Evolutionary conservation across 92 coral and sea anemone species (phyloP).

Genomic region (Phenganax subtilis): DNA sequence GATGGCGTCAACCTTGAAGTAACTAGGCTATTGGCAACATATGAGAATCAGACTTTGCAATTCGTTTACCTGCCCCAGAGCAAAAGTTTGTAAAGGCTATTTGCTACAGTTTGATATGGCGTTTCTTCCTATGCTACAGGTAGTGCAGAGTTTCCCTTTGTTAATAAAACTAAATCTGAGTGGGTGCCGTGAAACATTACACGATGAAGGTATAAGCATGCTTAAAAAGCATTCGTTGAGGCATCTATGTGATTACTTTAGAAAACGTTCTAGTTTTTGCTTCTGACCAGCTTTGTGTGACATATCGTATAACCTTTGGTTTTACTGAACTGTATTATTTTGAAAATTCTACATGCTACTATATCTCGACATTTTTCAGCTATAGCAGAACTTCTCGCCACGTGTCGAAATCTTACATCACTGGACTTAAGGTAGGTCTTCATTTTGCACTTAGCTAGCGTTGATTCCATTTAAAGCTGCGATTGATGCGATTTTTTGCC

Average conservation of each 20-base stretch:
- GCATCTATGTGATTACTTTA: not conserved
- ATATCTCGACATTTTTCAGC: slow-evolving; percentile 43
- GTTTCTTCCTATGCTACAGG: slow-evolving; percentile 36
- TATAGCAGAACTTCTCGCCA: slow-evolving; percentile 59
- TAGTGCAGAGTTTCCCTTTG: slow-evolving; percentile 62
- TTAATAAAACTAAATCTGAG: slow-evolving; percentile 76
- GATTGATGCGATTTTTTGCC: no score
- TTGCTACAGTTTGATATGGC: not conserved
- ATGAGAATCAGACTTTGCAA: no score
- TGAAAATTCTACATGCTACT: no score
- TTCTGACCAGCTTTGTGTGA: not conserved
- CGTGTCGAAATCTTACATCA: slow-evolving; percentile 62
- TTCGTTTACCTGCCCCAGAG: not conserved
- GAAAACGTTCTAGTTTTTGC: not conserved
- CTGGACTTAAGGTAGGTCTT: slow-evolving; percentile 72
- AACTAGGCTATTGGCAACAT: no score
- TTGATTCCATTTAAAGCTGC: no score
- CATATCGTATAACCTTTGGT: not conserved
- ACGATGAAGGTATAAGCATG: slow-evolving; percentile 66
- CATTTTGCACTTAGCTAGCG: no score
- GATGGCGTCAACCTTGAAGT: no score
- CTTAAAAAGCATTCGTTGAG: not conserved
- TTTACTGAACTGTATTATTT: no score
- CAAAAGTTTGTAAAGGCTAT: not conserved
- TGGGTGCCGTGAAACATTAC: slow-evolving; percentile 83